These are phyloP conservation scores for Ophiothrix spiculata DNA, from an alignment of 35 echinoderm and acorn worm genomes.

Conservation along the genomic window DNA sequence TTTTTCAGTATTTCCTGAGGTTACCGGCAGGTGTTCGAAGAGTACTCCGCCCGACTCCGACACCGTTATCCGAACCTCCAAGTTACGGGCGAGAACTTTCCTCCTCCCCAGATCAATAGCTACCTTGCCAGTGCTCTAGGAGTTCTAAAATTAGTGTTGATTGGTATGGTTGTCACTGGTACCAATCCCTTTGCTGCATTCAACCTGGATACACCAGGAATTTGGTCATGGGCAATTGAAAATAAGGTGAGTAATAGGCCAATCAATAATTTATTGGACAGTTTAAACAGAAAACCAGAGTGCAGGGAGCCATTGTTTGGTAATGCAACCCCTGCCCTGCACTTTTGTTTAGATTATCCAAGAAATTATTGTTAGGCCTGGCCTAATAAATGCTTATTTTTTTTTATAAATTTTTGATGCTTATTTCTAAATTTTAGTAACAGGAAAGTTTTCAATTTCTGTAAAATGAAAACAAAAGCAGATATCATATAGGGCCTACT, in stretches of 20 bases:
- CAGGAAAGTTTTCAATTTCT: not conserved
- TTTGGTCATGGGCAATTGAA: constrained; percentile 90
- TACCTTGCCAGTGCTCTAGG: constrained; percentile 67
- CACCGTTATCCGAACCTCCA: constrained; percentile 84
- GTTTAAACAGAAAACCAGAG: no score
- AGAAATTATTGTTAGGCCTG: no score
- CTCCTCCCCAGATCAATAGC: constrained; percentile 60
- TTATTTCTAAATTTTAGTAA: not conserved
- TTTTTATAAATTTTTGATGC: not conserved
- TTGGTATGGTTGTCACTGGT: constrained; percentile 71
- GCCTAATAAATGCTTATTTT: not conserved
- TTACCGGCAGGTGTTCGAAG: constrained; percentile 92
- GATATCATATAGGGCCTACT: not conserved
- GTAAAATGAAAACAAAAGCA: no score
- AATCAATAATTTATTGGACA: no score
- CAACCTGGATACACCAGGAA: constrained; percentile 67
- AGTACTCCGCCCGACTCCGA: constrained; percentile 69
- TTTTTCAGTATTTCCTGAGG: constrained; percentile 96
- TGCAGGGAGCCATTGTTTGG: not conserved
- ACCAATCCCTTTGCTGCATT: constrained; percentile 73
- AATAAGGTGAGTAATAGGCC: constrained; percentile 73
- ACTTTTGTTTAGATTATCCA: no score
- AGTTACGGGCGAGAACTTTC: constrained; percentile 86
- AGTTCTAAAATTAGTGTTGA: constrained; percentile 68
- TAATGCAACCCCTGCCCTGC: no score